phyloP scores from a whole-genome alignment of 2,113 vertebrate genomes.

The Heliornis fulica region DNA sequence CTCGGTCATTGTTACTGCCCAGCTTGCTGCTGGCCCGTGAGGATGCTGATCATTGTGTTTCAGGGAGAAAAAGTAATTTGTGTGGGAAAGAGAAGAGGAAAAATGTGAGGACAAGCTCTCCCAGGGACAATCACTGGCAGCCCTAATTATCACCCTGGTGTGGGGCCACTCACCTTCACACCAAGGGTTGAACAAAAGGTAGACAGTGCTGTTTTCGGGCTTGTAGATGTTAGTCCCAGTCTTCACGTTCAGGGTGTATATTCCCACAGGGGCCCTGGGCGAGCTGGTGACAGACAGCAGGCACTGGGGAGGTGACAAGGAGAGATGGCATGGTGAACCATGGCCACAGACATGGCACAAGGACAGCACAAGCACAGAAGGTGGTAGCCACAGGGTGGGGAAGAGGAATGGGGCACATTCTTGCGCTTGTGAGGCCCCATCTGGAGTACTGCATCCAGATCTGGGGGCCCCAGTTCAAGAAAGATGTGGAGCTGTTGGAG shows the following conservation, averaged over 20 bases:
- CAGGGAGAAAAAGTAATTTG: neutral
- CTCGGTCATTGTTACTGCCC: neutral
- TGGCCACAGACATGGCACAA: neutral
- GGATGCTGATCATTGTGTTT: neutral
- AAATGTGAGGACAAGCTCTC: neutral
- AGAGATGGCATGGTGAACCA: neutral
- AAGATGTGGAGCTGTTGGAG: too few species aligned
- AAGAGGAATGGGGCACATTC: too few species aligned
- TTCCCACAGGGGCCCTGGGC: slow-evolving; percentile 43
- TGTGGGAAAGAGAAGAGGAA: neutral
- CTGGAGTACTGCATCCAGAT: too few species aligned
- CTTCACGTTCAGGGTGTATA: slow-evolving; percentile 54
- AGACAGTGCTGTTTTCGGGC: neutral
- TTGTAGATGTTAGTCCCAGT: neutral
- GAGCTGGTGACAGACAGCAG: slow-evolving; percentile 52
- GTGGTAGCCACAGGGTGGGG: neutral
- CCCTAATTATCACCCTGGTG: neutral
- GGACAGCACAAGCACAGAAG: fast-evolving
- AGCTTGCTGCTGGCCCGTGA: neutral
- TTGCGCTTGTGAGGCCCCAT: too few species aligned
- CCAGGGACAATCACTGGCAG: neutral
- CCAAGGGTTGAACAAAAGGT: slow-evolving; percentile 76
- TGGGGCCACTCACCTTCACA: slow-evolving; percentile 53
- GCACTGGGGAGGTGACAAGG: slow-evolving; percentile 41
- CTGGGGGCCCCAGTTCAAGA: too few species aligned